Base-by-base conservation (phyloP, 2,888 invertebrate genomes). In the Hypsopygia costalis region DNA sequence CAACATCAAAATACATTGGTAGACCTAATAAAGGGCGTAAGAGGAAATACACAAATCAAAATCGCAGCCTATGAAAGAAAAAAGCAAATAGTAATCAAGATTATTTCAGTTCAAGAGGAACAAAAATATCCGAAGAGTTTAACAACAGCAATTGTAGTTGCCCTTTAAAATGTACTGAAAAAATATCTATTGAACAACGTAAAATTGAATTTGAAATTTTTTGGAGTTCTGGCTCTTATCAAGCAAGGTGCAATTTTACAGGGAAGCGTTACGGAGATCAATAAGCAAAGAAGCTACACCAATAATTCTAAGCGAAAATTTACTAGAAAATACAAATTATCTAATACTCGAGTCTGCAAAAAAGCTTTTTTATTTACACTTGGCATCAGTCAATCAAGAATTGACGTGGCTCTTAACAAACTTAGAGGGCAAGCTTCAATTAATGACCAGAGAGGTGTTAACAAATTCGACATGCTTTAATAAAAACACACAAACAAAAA, bases 11-110 rank as follows among this genome's bases (percentile, higher is more conserved):
- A 34, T 20, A 40, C 34, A 34, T 20, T 11, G 40, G 40, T 11
- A 40, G 34, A 40, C 40, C 40, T n/a, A 40, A 29, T 28, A 34
- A 34, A 40, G 40, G 40, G 3, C 34, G 34, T 1, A 40, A 40
- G 11, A 40, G 40, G 21, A 40, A 34, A 40, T 34, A 20, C 29
- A 6, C 7, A 1, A 28, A 40, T 20, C 34, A 40, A 10, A 40
- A 40, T 16, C 33, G 40, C 28, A 28, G 29, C 21, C 27, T 40
- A 21, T 28, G 40, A 34, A 40, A 40, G 11, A 40, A 40, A 20
- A 40, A 40, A 34, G 34, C 40, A 16, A 39, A 39, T 28, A 34
- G 6, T 10, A 39, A 33, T 10, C 10, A 33, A 28, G 34, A 39
- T 20, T 39, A 39, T 8, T 16, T 39, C 10, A 39, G 33, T 34